Percentiles rank a stretch among this genome's conserved stretches.
Conservation (phyloP, 2,888 invertebrate species). For the Standfussiana lucernea region DNA sequence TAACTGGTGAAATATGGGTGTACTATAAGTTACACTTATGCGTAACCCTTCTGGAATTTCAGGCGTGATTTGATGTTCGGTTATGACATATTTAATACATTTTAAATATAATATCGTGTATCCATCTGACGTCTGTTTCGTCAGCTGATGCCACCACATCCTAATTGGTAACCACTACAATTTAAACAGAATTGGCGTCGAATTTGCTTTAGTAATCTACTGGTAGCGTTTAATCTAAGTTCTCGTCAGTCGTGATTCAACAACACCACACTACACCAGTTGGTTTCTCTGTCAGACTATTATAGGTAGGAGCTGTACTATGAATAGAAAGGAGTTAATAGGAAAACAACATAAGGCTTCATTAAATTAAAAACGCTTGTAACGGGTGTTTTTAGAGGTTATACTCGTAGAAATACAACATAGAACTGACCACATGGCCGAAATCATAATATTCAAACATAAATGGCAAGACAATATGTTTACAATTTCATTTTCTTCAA, state of each 20-base stretch:
- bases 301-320: not conserved
- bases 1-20: no score
- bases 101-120: not conserved
- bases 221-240: slow-evolving; percentile 35
- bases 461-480: no score
- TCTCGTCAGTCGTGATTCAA: slow-evolving; percentile 3
- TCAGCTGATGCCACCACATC: slow-evolving; percentile 33
- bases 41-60: no score
- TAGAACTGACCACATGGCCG: no score
- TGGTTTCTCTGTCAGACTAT: not conserved
- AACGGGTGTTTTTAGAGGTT: not conserved
- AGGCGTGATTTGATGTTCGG: no score
- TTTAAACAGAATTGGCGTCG: slow-evolving; percentile 3
- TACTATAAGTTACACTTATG: no score
- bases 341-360: not conserved
- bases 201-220: slow-evolving; percentile 21
- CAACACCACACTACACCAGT: not conserved
- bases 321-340: not conserved
- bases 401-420: no score
- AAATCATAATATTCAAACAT: no score
- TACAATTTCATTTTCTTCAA: slow-evolving; percentile 12
- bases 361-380: not conserved
- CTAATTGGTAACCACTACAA: slow-evolving; percentile 5
- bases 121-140: not conserved
- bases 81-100: no score